These are phyloP conservation scores for Sebastes elongatus DNA, from an alignment of 2,797 vertebrate species.

Conservation along the genomic window DNA sequence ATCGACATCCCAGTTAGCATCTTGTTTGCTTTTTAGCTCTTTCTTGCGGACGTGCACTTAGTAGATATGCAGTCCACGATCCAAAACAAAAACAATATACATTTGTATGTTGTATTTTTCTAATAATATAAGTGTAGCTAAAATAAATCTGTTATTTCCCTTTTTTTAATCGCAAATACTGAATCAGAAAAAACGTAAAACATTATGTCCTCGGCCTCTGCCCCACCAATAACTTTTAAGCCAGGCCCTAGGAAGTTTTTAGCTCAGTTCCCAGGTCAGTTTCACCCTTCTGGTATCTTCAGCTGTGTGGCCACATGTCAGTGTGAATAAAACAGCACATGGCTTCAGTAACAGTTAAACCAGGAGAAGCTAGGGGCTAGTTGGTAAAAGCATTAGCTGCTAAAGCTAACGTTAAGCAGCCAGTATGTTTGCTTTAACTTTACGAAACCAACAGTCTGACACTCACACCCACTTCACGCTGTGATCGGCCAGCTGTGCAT, in stretches of 20 bases:
- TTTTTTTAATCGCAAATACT: neutral
- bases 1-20: neutral
- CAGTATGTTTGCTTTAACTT: neutral
- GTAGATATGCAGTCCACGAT: neutral
- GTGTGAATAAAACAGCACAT: neutral
- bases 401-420: neutral
- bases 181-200: neutral
- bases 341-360: too few species aligned
- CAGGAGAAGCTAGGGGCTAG: too few species aligned
- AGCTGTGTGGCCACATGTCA: neutral
- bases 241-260: neutral
- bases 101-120: neutral
- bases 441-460: neutral
- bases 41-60: neutral
- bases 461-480: neutral
- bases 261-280: neutral
- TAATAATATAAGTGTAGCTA: neutral
- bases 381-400: too few species aligned
- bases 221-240: fast-evolving
- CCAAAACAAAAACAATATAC: too few species aligned
- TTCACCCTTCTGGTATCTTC: neutral
- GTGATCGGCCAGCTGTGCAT: neutral
- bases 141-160: neutral
- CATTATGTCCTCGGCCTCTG: too few species aligned
- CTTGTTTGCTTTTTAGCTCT: neutral